Base-by-base conservation (phyloP, 2,888 invertebrate genomes). In the Lasioglossum lativentre region DNA sequence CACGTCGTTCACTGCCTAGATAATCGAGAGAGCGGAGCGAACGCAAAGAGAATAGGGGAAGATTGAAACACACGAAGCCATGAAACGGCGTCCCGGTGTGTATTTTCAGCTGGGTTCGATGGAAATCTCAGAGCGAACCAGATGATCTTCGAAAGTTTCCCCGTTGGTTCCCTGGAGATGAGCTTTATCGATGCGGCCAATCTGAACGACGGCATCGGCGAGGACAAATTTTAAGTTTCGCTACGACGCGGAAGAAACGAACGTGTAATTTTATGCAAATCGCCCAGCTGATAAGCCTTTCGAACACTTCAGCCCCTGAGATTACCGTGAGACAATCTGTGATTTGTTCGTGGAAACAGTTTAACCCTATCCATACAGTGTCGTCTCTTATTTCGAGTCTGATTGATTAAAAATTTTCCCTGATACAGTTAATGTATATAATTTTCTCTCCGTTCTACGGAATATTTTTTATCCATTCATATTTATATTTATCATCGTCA, bases 141-240 rank as follows among this genome's bases (percentile, higher is more conserved):
- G 83, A 80, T 88, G 90, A 90, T 89, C 83, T 87, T 77, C 73
- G 85, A 85, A 90, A 91, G 85, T 88, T 88, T 88, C 78, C 59
- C 75, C 77, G 72, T 73, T 78, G 82, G 82, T 85, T 82, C 77
- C 79, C 27, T 23, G 81, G 75, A 75, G 82, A 72, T 71, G 81
- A 77, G 84, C 68, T 86, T 83, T 88, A 88, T 88, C 88, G 84
- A 80, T 10, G 47, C 79, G 27, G 30, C 42, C 56, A 70, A 88
- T 87, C 88, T 85, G 78, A 87, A 87, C 77, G 78, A 73, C 78
- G 72, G 71, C 75, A 85, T 70, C 34, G 52, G 40, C 77, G 59
- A 52, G 76, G 88, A 86, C 80, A 83, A 85, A 87, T 88, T 88
- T 86, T 70, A 83, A 86, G 78, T 88, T 86, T 63, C 81, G 80